Evolutionary conservation across 2,797 vertebrate genomes (phyloP), one percentile per base, ranked within the genome.

Genomic region (Anas flavirostris): DNA sequence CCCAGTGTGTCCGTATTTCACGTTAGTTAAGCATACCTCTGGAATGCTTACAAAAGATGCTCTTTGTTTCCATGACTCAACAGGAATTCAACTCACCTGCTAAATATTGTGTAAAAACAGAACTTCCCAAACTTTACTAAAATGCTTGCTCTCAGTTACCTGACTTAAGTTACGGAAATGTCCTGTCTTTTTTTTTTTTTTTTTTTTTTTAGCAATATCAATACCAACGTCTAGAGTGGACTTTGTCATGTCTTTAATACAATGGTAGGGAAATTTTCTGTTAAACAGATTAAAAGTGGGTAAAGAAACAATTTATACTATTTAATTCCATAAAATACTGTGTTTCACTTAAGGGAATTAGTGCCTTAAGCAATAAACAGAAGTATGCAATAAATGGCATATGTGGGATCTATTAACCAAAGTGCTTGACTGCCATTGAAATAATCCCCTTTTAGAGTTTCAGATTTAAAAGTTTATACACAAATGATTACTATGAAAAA

Each of bases 301-400:
- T 50, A 94, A 82, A 93, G 90, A 91, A 95, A 91, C 75, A 26
- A 94, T 86, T 88, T 91, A 78, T 58, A 69, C 82, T 46, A 84
- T 31, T 94, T 95, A 94, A 94, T 94, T 94, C 94, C 75, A 28
- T 91, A 93, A 95, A 89, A 86, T 39, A 69, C 86, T 73, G 70
- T 13, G 25, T 91, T 95, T 89, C 88, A 90, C 94, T 94, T 92
- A 83, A 90, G 91, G 91, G 92, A 92, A 92, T 96, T 91, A 92
- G 58, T 95, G 95, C 82, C 91, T 95, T 66, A 22, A 85, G 91
- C 87, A 95, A 95, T 94, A 94, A 94, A 94, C 66, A 89, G 85
- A 96, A 60, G 55, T 94, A 95, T 97, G 92, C 93, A 96, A 93
- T 94, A 95, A 93, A 94, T 64, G 56, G 92, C 84, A 89, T 94